phyloP scores from a whole-genome alignment of 2,797 vertebrate species.

The Gymnoscopelus microlampas region DNA sequence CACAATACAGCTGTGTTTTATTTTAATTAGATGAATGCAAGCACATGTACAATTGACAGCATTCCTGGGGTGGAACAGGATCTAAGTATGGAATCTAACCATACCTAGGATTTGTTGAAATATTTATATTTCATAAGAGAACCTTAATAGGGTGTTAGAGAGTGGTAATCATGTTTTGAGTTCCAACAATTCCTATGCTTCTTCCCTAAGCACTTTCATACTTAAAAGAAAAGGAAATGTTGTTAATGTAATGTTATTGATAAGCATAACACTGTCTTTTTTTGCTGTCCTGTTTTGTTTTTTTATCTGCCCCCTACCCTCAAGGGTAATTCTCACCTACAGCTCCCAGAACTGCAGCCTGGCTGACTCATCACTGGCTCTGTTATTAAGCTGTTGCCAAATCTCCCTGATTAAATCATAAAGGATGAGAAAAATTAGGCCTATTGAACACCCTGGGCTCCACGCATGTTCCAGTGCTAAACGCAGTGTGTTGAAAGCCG shows the following conservation, averaged over 20 bases:
- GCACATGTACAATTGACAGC: constrained; percentile 24
- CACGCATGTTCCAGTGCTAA: constrained; percentile 63
- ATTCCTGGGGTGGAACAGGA: constrained; percentile 50
- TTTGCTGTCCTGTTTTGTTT: constrained; percentile 52
- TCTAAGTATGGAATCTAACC: constrained; percentile 57
- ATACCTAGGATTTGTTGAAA: constrained; percentile 53
- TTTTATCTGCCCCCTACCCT: constrained; percentile 61
- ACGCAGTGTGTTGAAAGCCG: constrained; percentile 55
- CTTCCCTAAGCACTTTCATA: neutral
- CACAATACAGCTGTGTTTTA: constrained; percentile 27
- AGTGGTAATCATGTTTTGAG: constrained; percentile 30
- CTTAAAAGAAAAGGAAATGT: constrained; percentile 8
- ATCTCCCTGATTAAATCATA: constrained; percentile 82
- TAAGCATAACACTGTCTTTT: constrained; percentile 47
- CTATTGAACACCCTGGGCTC: constrained; percentile 62
- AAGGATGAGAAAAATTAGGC: constrained; percentile 66
- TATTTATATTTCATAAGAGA: constrained; percentile 58
- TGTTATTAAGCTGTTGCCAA: constrained; percentile 81
- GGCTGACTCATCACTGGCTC: constrained; percentile 82
- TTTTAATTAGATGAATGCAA: constrained; percentile 8
- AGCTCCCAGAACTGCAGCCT: constrained; percentile 78
- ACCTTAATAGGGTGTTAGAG: constrained; percentile 49
- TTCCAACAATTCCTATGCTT: constrained; percentile 46
- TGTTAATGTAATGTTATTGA: constrained; percentile 49
- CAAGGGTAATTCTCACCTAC: constrained; percentile 80